Percentiles rank a stretch among this genome's conserved stretches.
Evolutionary conservation across 2,113 vertebrate genomes (phyloP).

Genomic region (Microcebus ravelobensis): DNA sequence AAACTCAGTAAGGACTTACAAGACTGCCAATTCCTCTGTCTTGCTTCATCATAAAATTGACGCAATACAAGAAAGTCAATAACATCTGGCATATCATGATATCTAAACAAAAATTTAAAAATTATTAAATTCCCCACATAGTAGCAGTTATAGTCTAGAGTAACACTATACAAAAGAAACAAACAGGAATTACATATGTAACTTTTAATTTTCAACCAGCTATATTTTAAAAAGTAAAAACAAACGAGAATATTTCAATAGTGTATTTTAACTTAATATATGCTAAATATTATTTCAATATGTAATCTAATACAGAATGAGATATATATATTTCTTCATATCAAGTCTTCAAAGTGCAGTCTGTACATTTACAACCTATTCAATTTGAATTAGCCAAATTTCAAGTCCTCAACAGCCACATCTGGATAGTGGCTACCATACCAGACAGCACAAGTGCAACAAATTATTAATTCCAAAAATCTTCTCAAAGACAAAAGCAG

Average conservation of each 20-base stretch:
- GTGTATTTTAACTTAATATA: not conserved
- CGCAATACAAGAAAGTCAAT: conserved; percentile 98
- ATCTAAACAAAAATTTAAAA: conserved; percentile 84
- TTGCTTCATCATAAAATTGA: conserved; percentile 96
- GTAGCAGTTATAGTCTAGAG: not conserved
- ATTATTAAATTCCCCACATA: not conserved
- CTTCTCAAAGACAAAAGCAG: not conserved
- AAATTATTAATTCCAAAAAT: not conserved
- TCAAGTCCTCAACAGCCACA: not conserved
- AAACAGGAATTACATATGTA: not conserved
- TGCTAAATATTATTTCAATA: not conserved
- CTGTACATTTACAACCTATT: not conserved
- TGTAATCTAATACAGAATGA: not conserved
- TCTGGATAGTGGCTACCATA: not conserved
- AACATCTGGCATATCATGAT: conserved; percentile 99
- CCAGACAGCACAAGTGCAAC: not conserved
- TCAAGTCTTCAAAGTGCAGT: not conserved
- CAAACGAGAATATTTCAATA: not conserved
- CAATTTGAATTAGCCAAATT: not conserved
- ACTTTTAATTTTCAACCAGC: not conserved
- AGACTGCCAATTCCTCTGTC: conserved; percentile 93
- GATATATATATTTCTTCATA: not conserved
- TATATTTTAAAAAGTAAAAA: not conserved
- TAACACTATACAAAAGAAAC: not conserved
- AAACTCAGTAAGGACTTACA: conserved; percentile 85